Evolutionary conservation across 2,888 invertebrate genomes (phyloP), one percentile per base, ranked within the genome.

Genomic region (Neoitamus cyanurus): DNA sequence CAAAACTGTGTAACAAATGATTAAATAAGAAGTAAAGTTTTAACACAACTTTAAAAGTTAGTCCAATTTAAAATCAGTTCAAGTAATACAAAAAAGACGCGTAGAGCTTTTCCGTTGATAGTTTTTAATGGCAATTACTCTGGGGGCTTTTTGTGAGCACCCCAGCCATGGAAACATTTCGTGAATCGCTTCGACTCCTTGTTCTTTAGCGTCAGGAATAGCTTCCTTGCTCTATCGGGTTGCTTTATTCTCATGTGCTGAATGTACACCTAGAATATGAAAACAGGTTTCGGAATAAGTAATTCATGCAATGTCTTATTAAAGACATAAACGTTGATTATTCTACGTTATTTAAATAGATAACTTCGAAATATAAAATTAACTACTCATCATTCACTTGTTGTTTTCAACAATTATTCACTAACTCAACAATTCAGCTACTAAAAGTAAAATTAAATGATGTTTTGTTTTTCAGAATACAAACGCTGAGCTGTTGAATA

Each of bases 81-180:
- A 25, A 25, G 7, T 20, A 75, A 42, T 75, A 42, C 75, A 30
- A 25, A 58, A 48, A 58, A 20, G 20, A 6, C 4, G 34, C 34
- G 34, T 34, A 34, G 7, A 34, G 34, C 34, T 5, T 3, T 7
- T 5, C 34, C 34, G 4, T 34, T 34, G 34, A n/a, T n/a, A 15
- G 7, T 48, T 15, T 1, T n/a, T 15, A 20, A 6, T 48, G 48
- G 20, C 48, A 20, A 42, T 80, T 89, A 89, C 80, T 89, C 89
- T 9, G 88, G 89, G 11, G 89, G 88, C 84, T 89, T 88, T 87
- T 97, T 98, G 91, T 98, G 97, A 87, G 94, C 93, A 86, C 97
- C 96, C 99, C 99, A 99, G 85, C 98, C 99, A 90, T 99, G 99
- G 94, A 99, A 99, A 92, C 99, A 99, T 92, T 98, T 98, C 86